Conservation (phyloP, 1,140 invertebrate genomes). For the Anthonomus grandis region DNA sequence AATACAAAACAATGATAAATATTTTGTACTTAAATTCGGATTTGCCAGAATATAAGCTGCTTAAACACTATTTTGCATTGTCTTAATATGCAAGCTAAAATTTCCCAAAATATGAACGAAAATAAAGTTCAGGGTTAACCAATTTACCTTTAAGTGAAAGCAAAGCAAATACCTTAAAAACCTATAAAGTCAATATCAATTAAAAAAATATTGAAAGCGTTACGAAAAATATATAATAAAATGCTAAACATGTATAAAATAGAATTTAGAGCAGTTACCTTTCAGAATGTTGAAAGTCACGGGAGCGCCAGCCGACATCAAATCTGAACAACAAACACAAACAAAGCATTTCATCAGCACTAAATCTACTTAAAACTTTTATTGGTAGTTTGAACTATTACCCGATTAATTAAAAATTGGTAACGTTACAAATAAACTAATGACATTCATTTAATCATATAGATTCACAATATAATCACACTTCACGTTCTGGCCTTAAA, state of each 20-base stretch:
- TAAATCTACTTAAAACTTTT: constrained; percentile 44
- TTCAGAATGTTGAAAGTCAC: constrained; percentile 75
- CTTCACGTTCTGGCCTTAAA: too few species aligned
- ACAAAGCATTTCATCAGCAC: constrained; percentile 52
- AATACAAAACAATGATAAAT: too few species aligned
- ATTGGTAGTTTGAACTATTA: constrained; percentile 22
- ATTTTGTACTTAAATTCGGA: too few species aligned
- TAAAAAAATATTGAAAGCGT: too few species aligned
- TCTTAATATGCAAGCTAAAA: too few species aligned
- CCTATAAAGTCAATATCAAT: too few species aligned
- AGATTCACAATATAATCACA: too few species aligned
- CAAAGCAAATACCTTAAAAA: constrained; percentile 12
- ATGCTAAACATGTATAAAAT: constrained; percentile 21
- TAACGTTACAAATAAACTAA: too few species aligned
- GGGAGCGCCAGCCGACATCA: constrained; percentile 68
- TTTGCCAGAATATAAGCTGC: too few species aligned
- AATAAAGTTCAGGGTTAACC: background rate
- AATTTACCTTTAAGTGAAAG: constrained; percentile 10
- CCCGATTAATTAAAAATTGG: too few species aligned
- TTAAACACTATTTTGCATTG: too few species aligned
- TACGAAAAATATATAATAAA: constrained; percentile 7
- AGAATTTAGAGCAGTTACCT: constrained; percentile 56
- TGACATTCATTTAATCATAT: too few species aligned
- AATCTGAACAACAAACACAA: constrained; percentile 69
- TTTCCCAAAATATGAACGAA: background rate